A percentile compares a stretch with the other conserved stretches of the same genome.
phyloP scores from a whole-genome alignment of 2,888 invertebrate species.

The Pyrrhia umbra region DNA sequence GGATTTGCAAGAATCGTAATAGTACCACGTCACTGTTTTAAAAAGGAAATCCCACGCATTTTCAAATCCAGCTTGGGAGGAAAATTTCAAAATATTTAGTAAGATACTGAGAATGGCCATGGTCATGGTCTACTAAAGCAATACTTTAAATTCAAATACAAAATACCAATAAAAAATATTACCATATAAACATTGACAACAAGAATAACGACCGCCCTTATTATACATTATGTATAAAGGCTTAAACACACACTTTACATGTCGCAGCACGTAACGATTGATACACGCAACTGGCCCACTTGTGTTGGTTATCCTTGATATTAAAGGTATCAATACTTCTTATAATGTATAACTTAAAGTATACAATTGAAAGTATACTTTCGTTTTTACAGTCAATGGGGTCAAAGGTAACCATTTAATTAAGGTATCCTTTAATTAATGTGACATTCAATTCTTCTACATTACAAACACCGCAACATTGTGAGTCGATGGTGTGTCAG shows the following conservation, averaged over 20 bases:
- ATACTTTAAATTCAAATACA: slow-evolving; percentile 10
- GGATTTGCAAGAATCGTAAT: too few species aligned
- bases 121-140: slow-evolving; percentile 12
- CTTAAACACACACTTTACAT: slow-evolving; percentile 27
- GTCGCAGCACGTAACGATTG: slow-evolving; percentile 42
- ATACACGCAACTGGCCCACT: slow-evolving; percentile 26
- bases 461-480: too few species aligned
- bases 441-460: too few species aligned
- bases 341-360: neutral
- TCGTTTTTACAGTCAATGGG: too few species aligned
- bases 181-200: slow-evolving; percentile 4
- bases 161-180: slow-evolving; percentile 37
- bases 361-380: slow-evolving; percentile 49
- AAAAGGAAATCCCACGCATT: neutral
- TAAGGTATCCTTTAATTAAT: too few species aligned
- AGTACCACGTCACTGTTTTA: too few species aligned
- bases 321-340: slow-evolving; percentile 10
- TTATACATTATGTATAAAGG: slow-evolving; percentile 16
- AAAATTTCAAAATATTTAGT: neutral
- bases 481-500: too few species aligned
- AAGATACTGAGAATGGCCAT: neutral
- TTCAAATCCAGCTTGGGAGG: neutral
- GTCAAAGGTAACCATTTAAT: too few species aligned
- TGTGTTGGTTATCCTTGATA: slow-evolving; percentile 41
- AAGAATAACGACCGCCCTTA: slow-evolving; percentile 5